These are phyloP conservation scores for Cryptus armator DNA, from an alignment of 2,888 invertebrate species.

Conservation along the genomic window DNA sequence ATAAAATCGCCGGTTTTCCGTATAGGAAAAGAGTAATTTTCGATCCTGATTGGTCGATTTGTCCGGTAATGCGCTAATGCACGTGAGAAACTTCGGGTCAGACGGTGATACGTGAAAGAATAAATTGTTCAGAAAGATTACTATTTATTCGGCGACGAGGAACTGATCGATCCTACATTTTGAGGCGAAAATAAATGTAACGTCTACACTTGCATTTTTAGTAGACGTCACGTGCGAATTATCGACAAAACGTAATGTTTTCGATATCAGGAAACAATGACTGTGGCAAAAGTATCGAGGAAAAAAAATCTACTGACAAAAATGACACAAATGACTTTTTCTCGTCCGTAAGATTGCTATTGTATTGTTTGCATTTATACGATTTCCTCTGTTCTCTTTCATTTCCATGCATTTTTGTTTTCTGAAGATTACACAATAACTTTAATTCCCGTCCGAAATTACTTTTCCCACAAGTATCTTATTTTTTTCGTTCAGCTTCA, in stretches of 20 bases:
- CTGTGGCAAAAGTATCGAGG: too few relatives aligned
- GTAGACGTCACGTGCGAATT: too few relatives aligned
- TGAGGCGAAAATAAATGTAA: too few relatives aligned
- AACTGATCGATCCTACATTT: too few relatives aligned
- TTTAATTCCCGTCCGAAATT: background rate
- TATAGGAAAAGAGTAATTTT: conserved; percentile 42
- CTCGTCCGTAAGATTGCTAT: too few relatives aligned
- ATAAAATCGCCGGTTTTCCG: conserved; percentile 34
- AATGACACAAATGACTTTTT: too few relatives aligned
- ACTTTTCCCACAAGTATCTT: background rate
- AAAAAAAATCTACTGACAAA: too few relatives aligned
- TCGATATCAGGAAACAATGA: too few relatives aligned
- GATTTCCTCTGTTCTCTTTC: background rate
- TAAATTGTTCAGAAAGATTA: background rate
- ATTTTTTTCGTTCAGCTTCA: background rate
- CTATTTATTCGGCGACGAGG: background rate
- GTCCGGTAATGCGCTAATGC: conserved; percentile 8
- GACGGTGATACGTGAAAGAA: background rate
- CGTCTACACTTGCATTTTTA: too few relatives aligned
- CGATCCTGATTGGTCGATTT: conserved; percentile 53
- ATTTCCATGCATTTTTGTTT: background rate
- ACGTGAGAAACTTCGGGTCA: background rate
- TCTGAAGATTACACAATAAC: background rate
- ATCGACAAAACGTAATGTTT: too few relatives aligned
- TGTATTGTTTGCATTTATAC: too few relatives aligned